Evolutionary conservation across 2,888 invertebrate species (phyloP), one percentile per base, ranked within the genome.

Genomic region (Pelosia muscerda): DNA sequence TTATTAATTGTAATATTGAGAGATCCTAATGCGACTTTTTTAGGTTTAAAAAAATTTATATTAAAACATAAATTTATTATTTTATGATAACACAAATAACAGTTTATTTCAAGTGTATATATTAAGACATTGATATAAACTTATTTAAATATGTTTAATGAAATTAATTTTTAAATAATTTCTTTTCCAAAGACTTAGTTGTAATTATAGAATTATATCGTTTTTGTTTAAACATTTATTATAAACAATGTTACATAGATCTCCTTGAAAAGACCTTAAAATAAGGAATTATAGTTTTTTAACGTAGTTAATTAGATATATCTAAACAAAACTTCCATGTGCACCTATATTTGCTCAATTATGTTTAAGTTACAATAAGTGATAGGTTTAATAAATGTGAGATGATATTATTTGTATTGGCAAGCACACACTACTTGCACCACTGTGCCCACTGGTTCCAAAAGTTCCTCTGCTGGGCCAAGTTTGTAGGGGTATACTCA

Each of bases 341-440:
- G 76, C 92, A 92, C 92, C 92, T 92, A 89, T 81, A 81, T 83
- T 92, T 92, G 92, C 92, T 92, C 92, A 92, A 92, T 84, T 87
- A 63, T 71, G 58, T 73, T 65, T 76, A 73, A 77, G 64, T 62
- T 71, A 73, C 63, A 73, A 63, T 75, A 63, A 34, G 68, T 63
- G 64, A 31, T 64, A 63, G 31, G 68, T 62, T 55, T 60, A 66
- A 57, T 55, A 8, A n/a, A 63, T 49, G 25, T 31, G 23, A 61
- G n/a, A 13, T 49, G 22, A 58, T 49, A 23, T 23, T 53, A 65
- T 15, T 49, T 23, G 22, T 19, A 31, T 8, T 23, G 22, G 2
- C 9, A 23, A 23, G 53, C 53, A 38, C 15, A 38, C 4, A 4
- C n/a, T n/a, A n/a, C n/a, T n/a, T n/a, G n/a, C n/a, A n/a, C n/a